A percentile compares a stretch with the other conserved stretches of the same genome.
Evolutionary conservation across 2,113 vertebrate genomes (phyloP).

Genomic region (Varanus salvator): DNA sequence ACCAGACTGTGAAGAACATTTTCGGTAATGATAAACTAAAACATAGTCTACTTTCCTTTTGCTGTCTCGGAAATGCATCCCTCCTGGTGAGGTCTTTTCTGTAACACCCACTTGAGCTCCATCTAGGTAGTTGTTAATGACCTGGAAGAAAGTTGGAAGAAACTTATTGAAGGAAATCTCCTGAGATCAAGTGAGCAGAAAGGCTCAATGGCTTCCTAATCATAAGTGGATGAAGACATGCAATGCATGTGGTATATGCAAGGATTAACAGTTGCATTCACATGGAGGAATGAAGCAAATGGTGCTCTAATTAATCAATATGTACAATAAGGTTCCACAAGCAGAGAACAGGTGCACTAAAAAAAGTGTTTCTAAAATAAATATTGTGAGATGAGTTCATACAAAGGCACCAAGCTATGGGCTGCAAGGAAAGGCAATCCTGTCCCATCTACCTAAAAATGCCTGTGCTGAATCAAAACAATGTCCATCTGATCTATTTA

Average conservation of each 20-base stretch:
- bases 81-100: conserved; percentile 45
- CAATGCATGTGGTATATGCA: fast-evolving
- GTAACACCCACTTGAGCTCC: not conserved
- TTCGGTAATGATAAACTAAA: conserved; percentile 90
- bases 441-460: not conserved
- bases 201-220: fast-evolving
- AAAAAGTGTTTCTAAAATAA: not conserved
- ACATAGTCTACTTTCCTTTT: conserved; percentile 94
- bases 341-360: not conserved
- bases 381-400: not conserved
- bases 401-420: not conserved
- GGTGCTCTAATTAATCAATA: not conserved
- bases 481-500: not conserved
- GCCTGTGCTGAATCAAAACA: not conserved
- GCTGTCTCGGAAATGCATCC: conserved; percentile 88
- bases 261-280: not conserved
- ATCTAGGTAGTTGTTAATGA: conserved; percentile 84
- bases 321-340: not conserved
- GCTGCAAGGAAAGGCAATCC: not conserved
- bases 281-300: not conserved
- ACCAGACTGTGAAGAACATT: conserved; percentile 29
- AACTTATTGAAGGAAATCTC: not conserved
- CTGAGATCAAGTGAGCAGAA: fast-evolving
- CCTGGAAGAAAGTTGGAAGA: conserved; percentile 63
- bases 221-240: fast-evolving